phyloP scores from a whole-genome alignment of 2,888 invertebrate species.

The Erpobdella octoculata region DNA sequence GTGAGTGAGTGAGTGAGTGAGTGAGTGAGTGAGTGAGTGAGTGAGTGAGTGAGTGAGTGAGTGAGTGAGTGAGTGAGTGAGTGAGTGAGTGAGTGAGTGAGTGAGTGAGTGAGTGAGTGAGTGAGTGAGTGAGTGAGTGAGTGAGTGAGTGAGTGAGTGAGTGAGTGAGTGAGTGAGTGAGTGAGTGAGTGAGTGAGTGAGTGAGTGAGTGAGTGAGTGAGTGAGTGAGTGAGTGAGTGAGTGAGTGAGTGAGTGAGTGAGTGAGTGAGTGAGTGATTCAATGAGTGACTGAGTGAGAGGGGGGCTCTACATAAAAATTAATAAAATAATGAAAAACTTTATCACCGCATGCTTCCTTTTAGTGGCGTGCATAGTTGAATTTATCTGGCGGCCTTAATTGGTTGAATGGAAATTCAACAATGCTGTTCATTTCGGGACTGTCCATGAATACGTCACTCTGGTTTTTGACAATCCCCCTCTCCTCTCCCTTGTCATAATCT shows the following conservation, averaged over 20 bases:
- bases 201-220: too few relatives aligned
- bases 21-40: background rate
- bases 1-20: background rate
- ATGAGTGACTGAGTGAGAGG: constrained; percentile 23
- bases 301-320: too few relatives aligned
- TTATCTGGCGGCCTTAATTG: too few relatives aligned
- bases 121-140: background rate
- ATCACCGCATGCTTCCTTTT: too few relatives aligned
- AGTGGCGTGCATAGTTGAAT: too few relatives aligned
- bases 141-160: background rate
- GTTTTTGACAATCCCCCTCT: too few relatives aligned
- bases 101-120: background rate
- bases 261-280: constrained; percentile 15
- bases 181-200: background rate
- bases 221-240: constrained; percentile 8
- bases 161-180: background rate
- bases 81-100: background rate
- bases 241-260: constrained; percentile 23
- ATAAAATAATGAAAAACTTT: too few relatives aligned
- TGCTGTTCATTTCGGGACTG: too few relatives aligned
- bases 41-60: background rate
- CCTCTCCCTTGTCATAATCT: too few relatives aligned
- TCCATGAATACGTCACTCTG: too few relatives aligned
- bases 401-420: too few relatives aligned
- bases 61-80: background rate